Percentiles rank a stretch among this genome's conserved stretches.
Conservation (phyloP, 2,888 invertebrate species). For the Minunthozetes semirufus region DNA sequence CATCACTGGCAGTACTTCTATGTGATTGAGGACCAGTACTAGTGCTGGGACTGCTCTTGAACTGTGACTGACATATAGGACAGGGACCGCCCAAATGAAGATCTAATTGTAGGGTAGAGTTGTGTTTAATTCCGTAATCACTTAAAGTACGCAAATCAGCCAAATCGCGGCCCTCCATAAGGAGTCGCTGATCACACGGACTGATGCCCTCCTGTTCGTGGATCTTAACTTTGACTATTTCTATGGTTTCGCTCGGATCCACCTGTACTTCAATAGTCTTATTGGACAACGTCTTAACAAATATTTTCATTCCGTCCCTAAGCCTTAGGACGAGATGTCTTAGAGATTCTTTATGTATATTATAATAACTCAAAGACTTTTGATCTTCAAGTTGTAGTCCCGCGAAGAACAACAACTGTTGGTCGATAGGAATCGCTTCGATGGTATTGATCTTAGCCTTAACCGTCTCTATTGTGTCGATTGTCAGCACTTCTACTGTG, state of each 20-base stretch:
- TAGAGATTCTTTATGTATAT: conserved; percentile 18
- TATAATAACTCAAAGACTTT: conserved; percentile 21
- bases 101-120: conserved; percentile 31
- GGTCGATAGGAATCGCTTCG: conserved; percentile 20
- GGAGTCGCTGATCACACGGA: conserved; percentile 29
- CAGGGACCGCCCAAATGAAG: conserved; percentile 32
- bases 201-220: conserved; percentile 34
- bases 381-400: conserved; percentile 31
- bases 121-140: conserved; percentile 34
- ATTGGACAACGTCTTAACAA: conserved; percentile 29
- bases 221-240: conserved; percentile 32
- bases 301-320: conserved; percentile 33
- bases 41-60: conserved; percentile 15
- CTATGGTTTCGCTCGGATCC: conserved; percentile 30
- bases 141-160: conserved; percentile 29
- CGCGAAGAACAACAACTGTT: conserved; percentile 32
- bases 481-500: conserved; percentile 2
- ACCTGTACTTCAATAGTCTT: conserved; percentile 35
- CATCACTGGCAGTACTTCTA: conserved; percentile 22
- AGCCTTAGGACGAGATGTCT: conserved; percentile 27
- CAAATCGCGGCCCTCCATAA: conserved; percentile 29
- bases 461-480: conserved; percentile 17
- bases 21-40: conserved; percentile 17
- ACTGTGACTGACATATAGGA: conserved; percentile 34
- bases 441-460: conserved; percentile 22